phyloP scores from a whole-genome alignment of 92 coral and sea anemone genomes.

The Phymanthus crucifer region DNA sequence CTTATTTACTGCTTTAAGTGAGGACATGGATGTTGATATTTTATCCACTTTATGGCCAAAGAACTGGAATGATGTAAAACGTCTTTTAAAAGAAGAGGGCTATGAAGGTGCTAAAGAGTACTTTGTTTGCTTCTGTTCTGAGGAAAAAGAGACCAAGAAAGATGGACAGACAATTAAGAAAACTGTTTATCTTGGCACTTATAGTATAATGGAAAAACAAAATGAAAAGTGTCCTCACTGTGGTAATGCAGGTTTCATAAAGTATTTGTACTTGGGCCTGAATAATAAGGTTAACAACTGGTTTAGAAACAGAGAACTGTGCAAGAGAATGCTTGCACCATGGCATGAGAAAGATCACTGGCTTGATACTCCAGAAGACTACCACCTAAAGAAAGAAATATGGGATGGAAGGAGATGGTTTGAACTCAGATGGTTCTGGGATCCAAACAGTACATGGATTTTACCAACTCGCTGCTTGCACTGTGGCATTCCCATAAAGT shows the following conservation, averaged over 20 bases:
- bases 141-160: conserved; percentile 48
- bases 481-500: conserved; percentile 47
- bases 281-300: conserved; percentile 41
- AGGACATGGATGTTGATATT: conserved; percentile 52
- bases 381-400: conserved; percentile 21
- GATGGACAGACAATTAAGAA: conserved; percentile 51
- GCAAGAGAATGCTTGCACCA: conserved; percentile 47
- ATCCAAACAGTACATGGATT: conserved; percentile 20
- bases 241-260: conserved; percentile 29
- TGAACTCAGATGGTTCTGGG: conserved; percentile 50
- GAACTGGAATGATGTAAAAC: conserved; percentile 49
- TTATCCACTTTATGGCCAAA: conserved; percentile 56
- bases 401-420: conserved; percentile 52
- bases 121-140: conserved; percentile 59
- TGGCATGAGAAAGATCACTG: conserved; percentile 54
- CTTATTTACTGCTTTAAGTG: conserved; percentile 39
- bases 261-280: conserved; percentile 34
- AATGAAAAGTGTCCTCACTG: conserved; percentile 50
- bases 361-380: conserved; percentile 30
- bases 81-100: conserved; percentile 65
- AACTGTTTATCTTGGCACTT: conserved; percentile 48
- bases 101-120: conserved; percentile 53
- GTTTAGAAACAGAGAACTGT: conserved; percentile 17
- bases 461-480: conserved; percentile 32
- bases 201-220: conserved; percentile 48